Evolutionary conservation across 2,797 vertebrate genomes (phyloP).

Genomic region (Labeo calbasu): DNA sequence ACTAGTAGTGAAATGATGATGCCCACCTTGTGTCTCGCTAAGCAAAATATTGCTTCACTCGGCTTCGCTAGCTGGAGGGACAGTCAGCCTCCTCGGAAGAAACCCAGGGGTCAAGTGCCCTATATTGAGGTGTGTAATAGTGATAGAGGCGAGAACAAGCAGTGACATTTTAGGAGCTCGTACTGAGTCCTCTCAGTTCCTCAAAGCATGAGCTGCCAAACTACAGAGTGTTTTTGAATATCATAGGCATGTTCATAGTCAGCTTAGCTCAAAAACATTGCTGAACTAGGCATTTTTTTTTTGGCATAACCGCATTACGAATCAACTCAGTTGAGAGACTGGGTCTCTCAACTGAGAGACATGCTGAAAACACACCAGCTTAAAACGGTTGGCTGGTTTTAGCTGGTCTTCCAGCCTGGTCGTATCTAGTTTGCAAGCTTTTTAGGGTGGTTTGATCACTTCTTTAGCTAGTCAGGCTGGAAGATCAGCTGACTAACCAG

Average conservation of each 20-base stretch:
- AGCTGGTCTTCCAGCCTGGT: background rate
- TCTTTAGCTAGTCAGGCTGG: background rate
- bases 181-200: background rate
- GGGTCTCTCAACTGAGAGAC: background rate
- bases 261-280: background rate
- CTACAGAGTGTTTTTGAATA: background rate
- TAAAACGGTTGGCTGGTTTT: background rate
- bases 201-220: background rate
- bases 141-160: background rate
- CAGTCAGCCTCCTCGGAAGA: background rate
- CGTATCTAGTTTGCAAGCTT: background rate
- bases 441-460: background rate
- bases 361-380: background rate
- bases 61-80: background rate
- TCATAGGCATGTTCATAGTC: background rate
- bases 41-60: background rate
- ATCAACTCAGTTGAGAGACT: background rate
- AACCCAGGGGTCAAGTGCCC: slow-evolving; percentile 17
- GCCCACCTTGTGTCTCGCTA: background rate
- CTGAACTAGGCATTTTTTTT: background rate
- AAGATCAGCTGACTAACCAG: background rate
- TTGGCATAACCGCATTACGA: background rate
- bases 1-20: slow-evolving; percentile 2
- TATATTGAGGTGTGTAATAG: background rate
- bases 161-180: background rate